Conservation (phyloP, 2,888 invertebrate species). For the Latrodectus elegans region DNA sequence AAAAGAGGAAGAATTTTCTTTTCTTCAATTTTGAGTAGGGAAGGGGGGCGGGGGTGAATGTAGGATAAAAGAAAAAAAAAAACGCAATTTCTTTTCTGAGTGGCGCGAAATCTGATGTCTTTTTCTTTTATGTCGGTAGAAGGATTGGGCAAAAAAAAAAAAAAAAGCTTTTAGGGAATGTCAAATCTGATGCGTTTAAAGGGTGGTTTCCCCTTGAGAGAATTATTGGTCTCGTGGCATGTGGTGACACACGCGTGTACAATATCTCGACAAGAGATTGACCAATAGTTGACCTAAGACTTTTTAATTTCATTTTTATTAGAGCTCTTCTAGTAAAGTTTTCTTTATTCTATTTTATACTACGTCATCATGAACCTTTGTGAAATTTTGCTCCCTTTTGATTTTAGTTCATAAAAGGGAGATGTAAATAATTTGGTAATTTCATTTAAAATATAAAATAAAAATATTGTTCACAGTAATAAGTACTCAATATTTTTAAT, state of each 20-base stretch:
- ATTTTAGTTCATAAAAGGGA: too few species aligned
- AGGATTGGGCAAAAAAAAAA: constrained; percentile 9
- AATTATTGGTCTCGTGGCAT: constrained; percentile 62
- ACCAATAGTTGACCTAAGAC: constrained; percentile 21
- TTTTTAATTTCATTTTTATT: background rate
- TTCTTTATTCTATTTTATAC: too few species aligned
- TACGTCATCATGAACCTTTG: too few species aligned
- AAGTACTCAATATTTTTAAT: too few species aligned
- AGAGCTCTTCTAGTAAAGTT: too few species aligned
- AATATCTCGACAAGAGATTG: constrained; percentile 20
- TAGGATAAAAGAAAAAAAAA: constrained; percentile 33
- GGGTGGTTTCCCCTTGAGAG: constrained; percentile 40
- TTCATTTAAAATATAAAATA: too few species aligned
- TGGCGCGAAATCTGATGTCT: constrained; percentile 63
- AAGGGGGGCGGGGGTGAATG: constrained; percentile 2
- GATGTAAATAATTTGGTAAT: too few species aligned
- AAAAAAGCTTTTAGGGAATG: constrained; percentile 63
- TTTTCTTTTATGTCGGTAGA: constrained; percentile 30
- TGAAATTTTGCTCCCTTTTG: too few species aligned
- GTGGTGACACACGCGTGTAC: constrained; percentile 53
- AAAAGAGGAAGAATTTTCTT: background rate
- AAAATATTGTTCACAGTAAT: too few species aligned
- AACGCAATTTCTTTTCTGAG: constrained; percentile 54
- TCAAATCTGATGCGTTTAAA: constrained; percentile 64
- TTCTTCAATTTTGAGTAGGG: background rate